Percentiles rank a stretch among this genome's conserved stretches.
These are phyloP conservation scores for Petroica traversi DNA, from an alignment of 2,113 vertebrate species.

Conservation along the genomic window DNA sequence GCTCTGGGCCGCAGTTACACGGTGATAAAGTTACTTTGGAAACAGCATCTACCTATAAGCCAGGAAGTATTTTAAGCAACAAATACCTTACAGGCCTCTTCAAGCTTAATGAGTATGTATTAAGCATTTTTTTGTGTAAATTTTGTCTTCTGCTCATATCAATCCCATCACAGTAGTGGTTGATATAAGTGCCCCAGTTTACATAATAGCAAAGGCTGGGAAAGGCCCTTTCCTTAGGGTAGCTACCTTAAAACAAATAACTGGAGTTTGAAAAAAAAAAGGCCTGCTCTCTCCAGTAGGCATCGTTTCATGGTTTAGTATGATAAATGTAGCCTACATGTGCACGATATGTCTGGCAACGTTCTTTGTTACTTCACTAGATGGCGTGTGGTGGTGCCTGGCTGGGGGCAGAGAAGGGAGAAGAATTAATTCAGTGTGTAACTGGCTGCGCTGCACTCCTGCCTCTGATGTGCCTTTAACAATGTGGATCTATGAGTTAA, in stretches of 20 bases:
- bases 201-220: not conserved
- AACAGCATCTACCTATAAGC: not conserved
- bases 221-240: not conserved
- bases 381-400: slow-evolving; percentile 8
- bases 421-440: not conserved
- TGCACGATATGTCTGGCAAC: not conserved
- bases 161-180: not conserved
- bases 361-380: slow-evolving; percentile 5
- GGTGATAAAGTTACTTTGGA: not conserved
- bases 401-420: not conserved
- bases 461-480: not conserved
- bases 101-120: not conserved
- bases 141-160: not conserved
- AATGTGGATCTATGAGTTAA: rapidly evolving
- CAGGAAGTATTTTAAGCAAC: not conserved
- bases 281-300: not conserved
- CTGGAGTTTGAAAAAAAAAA: not conserved
- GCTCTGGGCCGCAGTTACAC: not conserved
- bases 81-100: not conserved
- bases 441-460: not conserved
- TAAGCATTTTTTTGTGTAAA: not conserved
- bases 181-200: not conserved
- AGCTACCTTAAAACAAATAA: not conserved
- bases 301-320: not conserved
- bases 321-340: not conserved